These are phyloP conservation scores for Heliconius ethilla DNA, from an alignment of 2,888 invertebrate species.

Conservation along the genomic window DNA sequence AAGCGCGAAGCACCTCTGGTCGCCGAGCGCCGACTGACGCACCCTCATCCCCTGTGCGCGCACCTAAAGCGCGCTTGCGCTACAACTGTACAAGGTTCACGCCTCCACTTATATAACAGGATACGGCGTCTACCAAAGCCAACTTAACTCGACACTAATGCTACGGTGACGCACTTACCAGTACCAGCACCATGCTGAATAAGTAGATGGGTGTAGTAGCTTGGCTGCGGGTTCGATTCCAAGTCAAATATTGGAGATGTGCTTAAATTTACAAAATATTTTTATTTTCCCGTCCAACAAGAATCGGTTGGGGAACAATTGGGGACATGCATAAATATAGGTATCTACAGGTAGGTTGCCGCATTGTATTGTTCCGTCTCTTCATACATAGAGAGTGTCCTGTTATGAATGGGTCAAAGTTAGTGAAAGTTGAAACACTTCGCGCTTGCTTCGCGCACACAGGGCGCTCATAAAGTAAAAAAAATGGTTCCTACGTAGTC, in stretches of 20 bases:
- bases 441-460: too few relatives aligned
- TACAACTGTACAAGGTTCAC: slow-evolving; percentile 59
- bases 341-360: neutral
- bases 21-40: slow-evolving; percentile 80
- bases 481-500: too few relatives aligned
- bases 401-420: too few relatives aligned
- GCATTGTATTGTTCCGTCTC: neutral
- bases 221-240: neutral
- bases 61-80: slow-evolving; percentile 68
- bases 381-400: too few relatives aligned
- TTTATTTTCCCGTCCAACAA: neutral
- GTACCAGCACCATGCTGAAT: neutral
- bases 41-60: slow-evolving; percentile 59
- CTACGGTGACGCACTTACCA: neutral
- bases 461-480: too few relatives aligned
- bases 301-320: neutral
- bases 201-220: neutral
- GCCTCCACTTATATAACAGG: slow-evolving; percentile 72
- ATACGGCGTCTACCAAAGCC: slow-evolving; percentile 62
- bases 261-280: neutral
- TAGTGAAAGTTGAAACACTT: too few relatives aligned
- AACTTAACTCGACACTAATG: slow-evolving; percentile 40
- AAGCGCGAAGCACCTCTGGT: slow-evolving; percentile 76
- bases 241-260: neutral
- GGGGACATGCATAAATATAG: too few relatives aligned